Percentiles rank a stretch among this genome's conserved stretches.
Evolutionary conservation across 2,113 vertebrate genomes (phyloP).

Genomic region (Python bivittatus): DNA sequence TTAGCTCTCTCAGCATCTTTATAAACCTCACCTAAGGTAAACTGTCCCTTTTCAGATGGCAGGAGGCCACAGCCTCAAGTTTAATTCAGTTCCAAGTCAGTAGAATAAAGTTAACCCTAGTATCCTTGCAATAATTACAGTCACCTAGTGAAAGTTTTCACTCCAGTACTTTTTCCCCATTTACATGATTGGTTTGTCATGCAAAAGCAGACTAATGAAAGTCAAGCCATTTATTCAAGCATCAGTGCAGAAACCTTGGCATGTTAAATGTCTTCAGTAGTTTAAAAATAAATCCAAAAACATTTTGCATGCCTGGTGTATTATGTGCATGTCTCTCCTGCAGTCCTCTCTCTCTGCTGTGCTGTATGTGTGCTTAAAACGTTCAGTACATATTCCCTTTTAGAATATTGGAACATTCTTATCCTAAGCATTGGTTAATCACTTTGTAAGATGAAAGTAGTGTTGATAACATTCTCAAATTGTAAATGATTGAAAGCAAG

Average conservation of each 20-base stretch:
- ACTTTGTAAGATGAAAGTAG: not conserved
- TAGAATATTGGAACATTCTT: not conserved
- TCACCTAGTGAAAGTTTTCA: not conserved
- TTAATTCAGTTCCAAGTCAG: not conserved
- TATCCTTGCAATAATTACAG: not conserved
- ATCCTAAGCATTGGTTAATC: not conserved
- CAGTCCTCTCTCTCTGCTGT: not conserved
- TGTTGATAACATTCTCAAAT: not conserved
- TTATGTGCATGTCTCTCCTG: not conserved
- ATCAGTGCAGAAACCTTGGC: not conserved
- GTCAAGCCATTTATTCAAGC: not conserved
- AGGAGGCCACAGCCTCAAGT: not conserved
- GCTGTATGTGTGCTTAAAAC: not conserved
- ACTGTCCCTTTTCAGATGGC: not conserved
- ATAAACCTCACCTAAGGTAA: conserved; percentile 6
- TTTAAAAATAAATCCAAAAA: conserved; percentile 23
- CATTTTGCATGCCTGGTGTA: not conserved
- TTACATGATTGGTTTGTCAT: not conserved
- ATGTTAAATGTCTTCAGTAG: not conserved
- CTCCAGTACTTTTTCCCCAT: not conserved
- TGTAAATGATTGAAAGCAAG: not conserved
- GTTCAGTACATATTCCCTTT: not conserved
- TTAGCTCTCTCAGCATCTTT: not conserved
- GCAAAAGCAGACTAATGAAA: not conserved
- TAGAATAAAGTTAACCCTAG: not conserved